Evolutionary conservation across 2,888 invertebrate genomes (phyloP), one percentile per base, ranked within the genome.

Genomic region (Archips xylosteana): DNA sequence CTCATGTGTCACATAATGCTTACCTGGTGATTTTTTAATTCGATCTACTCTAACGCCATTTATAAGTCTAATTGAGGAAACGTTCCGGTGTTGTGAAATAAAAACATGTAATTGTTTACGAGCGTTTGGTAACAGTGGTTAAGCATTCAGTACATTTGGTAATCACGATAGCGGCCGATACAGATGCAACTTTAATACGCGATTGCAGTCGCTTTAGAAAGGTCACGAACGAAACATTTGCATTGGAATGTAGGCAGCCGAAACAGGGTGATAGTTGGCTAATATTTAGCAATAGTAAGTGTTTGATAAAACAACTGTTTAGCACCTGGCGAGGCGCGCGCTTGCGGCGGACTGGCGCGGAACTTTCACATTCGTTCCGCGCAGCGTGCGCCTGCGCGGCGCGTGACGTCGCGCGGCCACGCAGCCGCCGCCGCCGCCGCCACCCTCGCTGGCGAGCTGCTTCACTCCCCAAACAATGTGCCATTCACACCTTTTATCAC

Each of bases 321-420:
- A 87, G 86, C 89, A 92, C 88, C 89, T 90, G 89, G 82, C 87
- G 83, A 80, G 86, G 83, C 82, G 87, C 82, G 82, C 81, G 84
- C 82, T 88, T 87, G 79, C 85, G 79, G 78, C 79, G 77, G 76
- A 85, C 87, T 85, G 85, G n/a, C 49, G 36, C 77, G 82, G 89
- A 92, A 94, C 94, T 94, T 94, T 94, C 94, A 94, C 94, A 93
- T 93, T 92, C 89, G 88, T 86, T 89, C 83, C 81, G 86, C 85
- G 88, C 90, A 90, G 90, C 91, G 85, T 88, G 87, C 85, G 85
- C 81, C 84, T 81, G 67, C 75, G 71, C 85, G 85, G 86, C 82
- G 78, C 79, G 78, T 91, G 92, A 91, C 92, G 91, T 91, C 92
- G 91, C 85, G 78, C 78, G 80, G 79, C 80, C 74, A 75, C 81